Base-by-base conservation (phyloP, 2,888 invertebrate species). In the Calameuta idolon region DNA sequence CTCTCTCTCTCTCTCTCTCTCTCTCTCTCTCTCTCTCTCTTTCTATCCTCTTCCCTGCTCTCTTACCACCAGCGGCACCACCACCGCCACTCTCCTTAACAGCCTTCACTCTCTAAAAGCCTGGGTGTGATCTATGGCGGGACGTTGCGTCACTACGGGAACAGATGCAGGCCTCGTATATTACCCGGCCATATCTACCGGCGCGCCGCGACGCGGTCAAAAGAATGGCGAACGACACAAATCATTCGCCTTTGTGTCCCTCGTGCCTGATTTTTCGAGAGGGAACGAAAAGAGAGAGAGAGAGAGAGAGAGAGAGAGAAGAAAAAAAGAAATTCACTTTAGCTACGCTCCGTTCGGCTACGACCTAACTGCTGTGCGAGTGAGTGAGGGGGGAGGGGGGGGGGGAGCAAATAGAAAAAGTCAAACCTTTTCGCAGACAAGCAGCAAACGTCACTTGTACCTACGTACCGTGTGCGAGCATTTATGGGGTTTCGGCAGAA, bases 61-160 rank as follows among this genome's bases (percentile, higher is more conserved):
- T 55, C 55, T 23, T 55, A 23, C 55, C 55, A 40, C 40, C 40
- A 40, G 4, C 37, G 12, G 0, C 37, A 37, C 37, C 5, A 15
- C 40, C 40, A 23, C 55, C 55, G 55, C 90, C 90, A 87, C 88
- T 90, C 90, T 89, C 90, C 89, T 90, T 92, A 92, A 92, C 92
- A 93, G 93, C 93, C 93, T 93, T 93, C 93, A 92, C 92, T 93
- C 93, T 91, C 90, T 93, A 93, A 93, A 93, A 93, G 93, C 93
- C 93, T 92, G 93, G 90, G 90, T 90, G 92, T 93, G 93, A 94
- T 94, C 94, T 94, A 94, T 93, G 93, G 93, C 93, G 92, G 93
- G 93, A 93, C 94, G 94, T 94, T 94, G 94, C 93, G 94, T 94
- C 94, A 93, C 92, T 93, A 33, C 90, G 88, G 87, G 90, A 91